These are phyloP conservation scores for Rutilus rutilus DNA, from an alignment of 2,113 vertebrate genomes.

Conservation along the genomic window DNA sequence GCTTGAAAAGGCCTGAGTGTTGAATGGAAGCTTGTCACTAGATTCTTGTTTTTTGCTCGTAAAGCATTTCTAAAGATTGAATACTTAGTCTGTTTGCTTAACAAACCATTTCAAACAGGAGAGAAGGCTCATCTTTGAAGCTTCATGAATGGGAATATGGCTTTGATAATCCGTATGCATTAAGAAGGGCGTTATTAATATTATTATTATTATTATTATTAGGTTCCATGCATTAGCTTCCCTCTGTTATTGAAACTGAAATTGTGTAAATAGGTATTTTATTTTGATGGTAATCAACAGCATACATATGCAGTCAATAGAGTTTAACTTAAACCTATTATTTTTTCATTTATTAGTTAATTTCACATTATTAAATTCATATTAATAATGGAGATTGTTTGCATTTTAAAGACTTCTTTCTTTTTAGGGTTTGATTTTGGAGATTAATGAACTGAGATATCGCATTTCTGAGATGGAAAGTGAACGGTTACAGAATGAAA, in stretches of 20 bases:
- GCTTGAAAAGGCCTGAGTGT: constrained; percentile 4
- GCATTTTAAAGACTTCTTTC: background rate
- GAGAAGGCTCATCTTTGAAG: background rate
- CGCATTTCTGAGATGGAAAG: constrained; percentile 89
- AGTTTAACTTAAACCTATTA: background rate
- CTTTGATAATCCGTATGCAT: background rate
- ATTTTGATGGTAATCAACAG: background rate
- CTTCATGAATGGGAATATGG: background rate
- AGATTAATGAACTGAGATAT: constrained; percentile 88
- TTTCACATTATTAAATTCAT: background rate
- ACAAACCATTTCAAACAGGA: background rate
- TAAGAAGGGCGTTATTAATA: background rate
- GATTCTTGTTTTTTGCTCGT: background rate
- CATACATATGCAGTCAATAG: background rate
- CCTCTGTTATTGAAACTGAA: background rate
- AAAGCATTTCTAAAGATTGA: constrained; percentile 20
- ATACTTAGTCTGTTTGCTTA: constrained; percentile 2
- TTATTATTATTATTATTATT: background rate
- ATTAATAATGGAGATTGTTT: background rate
- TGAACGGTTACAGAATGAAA: constrained; percentile 92
- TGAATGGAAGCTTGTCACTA: constrained; percentile 33
- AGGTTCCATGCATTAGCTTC: background rate
- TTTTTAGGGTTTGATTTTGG: constrained; percentile 86
- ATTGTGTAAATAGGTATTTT: background rate
- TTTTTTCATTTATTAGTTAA: background rate